Conservation (phyloP, 2,113 vertebrate genomes). For the Gulo gulo region DNA sequence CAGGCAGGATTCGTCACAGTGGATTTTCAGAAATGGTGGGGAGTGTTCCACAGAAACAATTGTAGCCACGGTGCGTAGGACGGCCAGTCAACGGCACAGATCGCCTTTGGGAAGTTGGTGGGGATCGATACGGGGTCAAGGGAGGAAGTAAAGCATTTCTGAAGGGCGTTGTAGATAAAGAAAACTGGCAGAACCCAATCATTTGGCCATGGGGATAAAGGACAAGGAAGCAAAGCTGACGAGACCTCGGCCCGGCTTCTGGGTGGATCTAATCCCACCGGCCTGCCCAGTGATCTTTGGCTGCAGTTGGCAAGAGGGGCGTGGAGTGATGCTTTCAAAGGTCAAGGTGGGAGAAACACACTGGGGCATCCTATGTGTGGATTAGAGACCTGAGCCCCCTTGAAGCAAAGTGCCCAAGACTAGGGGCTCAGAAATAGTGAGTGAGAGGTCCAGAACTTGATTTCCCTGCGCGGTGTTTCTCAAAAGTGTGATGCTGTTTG, state of each 20-base stretch:
- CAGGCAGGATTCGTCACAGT: neutral
- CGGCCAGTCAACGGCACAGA: neutral
- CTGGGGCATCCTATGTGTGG: neutral
- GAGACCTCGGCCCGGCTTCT: neutral
- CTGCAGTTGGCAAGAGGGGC: neutral
- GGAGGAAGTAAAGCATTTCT: neutral
- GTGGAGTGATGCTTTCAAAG: neutral
- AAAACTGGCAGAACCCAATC: neutral
- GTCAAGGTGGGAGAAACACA: neutral
- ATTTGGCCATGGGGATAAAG: neutral
- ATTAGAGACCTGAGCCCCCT: neutral
- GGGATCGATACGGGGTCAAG: neutral
- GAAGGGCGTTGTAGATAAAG: neutral
- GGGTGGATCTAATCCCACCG: neutral
- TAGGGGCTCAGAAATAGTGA: neutral
- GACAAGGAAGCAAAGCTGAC: neutral
- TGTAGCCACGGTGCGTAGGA: accelerated
- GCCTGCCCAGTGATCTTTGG: neutral
- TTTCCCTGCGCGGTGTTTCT: neutral
- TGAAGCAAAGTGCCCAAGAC: neutral
- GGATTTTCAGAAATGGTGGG: neutral
- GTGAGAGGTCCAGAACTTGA: neutral
- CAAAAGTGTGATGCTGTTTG: neutral
- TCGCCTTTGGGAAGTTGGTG: neutral
- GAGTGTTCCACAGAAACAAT: neutral